Evolutionary conservation across 2,797 vertebrate species (phyloP).

Genomic region (Bufotes viridis): DNA sequence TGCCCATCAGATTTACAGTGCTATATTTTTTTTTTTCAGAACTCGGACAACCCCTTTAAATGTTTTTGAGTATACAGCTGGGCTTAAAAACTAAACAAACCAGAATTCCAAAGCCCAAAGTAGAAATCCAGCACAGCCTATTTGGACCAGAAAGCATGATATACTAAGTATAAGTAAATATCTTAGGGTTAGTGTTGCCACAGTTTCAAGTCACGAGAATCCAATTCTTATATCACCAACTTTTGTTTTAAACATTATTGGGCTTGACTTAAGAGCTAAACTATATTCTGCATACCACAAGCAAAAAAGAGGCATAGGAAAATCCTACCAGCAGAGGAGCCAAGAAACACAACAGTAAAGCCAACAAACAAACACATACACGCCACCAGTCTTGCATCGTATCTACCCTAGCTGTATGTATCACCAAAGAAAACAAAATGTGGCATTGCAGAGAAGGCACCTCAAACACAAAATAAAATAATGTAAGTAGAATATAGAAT

Average conservation of each 20-base stretch:
- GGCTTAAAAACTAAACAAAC: not conserved
- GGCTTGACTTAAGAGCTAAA: not conserved
- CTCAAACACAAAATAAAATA: slow-evolving; percentile 16
- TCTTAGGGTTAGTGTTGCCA: slow-evolving; percentile 19
- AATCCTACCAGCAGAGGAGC: not conserved
- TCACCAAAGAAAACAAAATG: not conserved
- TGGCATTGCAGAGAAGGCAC: slow-evolving; percentile 48
- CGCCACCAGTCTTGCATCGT: not conserved
- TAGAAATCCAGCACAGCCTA: not conserved
- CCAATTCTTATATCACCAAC: not conserved
- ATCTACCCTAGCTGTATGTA: not conserved
- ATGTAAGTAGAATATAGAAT: not conserved
- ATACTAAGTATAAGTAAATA: slow-evolving; percentile 3
- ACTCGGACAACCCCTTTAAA: no score
- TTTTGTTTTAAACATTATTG: not conserved
- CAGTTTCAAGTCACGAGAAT: slow-evolving; percentile 7
- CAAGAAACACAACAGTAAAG: not conserved
- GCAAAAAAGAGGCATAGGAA: not conserved
- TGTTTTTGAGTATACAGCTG: not conserved
- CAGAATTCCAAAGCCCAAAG: not conserved
- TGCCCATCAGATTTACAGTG: no score
- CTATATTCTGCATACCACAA: slow-evolving; percentile 2
- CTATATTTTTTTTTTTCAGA: no score
- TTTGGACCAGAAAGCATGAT: slow-evolving; percentile 10
- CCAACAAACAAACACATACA: slow-evolving; percentile 11